Conservation (phyloP, 2,888 invertebrate genomes). For the Camponotus fellah region DNA sequence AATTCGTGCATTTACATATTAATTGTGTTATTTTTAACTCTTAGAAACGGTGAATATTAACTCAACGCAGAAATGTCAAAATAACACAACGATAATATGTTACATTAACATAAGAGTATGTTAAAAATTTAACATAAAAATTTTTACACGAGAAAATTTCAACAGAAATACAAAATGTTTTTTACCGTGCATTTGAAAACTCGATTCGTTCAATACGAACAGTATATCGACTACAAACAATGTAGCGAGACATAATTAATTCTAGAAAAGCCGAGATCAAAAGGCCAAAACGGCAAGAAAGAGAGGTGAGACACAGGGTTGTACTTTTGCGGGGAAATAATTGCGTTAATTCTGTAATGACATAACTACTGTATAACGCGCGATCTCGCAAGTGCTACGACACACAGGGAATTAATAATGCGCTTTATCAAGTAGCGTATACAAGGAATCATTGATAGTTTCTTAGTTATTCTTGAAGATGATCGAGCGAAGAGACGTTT, state of each 20-base stretch:
- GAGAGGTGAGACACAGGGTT: neutral
- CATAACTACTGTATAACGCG: conserved; percentile 1
- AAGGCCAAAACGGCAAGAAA: neutral
- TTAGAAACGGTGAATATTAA: too few species aligned
- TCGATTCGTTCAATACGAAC: neutral
- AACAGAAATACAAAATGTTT: too few species aligned
- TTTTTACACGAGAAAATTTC: too few species aligned
- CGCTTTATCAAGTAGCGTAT: neutral
- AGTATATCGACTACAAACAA: neutral
- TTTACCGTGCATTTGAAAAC: neutral
- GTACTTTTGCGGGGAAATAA: conserved; percentile 10
- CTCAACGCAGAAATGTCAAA: too few species aligned
- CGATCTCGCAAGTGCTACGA: neutral
- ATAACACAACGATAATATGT: too few species aligned
- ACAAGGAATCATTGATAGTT: conserved; percentile 25
- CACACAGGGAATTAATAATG: conserved; percentile 34
- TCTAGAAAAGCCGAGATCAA: neutral
- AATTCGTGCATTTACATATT: too few species aligned
- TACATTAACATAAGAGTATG: too few species aligned
- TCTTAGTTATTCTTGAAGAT: conserved; percentile 31
- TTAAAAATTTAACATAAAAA: too few species aligned
- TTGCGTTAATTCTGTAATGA: conserved; percentile 8
- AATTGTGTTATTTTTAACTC: too few species aligned
- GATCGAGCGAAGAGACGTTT: conserved; percentile 13
- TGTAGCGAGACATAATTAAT: neutral